Conservation (phyloP, 2,797 vertebrate species). For the Myripristis jacobus region DNA sequence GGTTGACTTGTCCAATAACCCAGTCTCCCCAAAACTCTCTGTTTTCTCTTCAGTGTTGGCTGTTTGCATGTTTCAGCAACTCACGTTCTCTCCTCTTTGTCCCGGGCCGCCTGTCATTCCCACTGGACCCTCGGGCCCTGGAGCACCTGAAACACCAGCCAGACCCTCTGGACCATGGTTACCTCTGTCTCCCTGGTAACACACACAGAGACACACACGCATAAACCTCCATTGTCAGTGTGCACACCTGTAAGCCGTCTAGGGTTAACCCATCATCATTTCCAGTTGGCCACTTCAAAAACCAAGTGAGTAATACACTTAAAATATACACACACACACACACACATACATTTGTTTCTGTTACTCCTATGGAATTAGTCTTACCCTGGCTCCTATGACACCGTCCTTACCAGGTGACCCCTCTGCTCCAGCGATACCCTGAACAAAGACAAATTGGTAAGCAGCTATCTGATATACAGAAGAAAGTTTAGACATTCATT, state of each 20-base stretch:
- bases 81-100: slow-evolving; percentile 89
- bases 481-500: no score
- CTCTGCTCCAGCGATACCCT: slow-evolving; percentile 92
- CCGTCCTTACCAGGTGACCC: slow-evolving; percentile 93
- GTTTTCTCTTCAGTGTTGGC: no score
- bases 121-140: slow-evolving; percentile 91
- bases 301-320: no score
- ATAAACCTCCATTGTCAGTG: neutral
- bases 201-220: slow-evolving; percentile 10
- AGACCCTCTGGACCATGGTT: slow-evolving; percentile 91
- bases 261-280: no score
- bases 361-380: slow-evolving; percentile 33
- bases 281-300: no score
- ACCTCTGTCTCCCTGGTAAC: slow-evolving; percentile 91
- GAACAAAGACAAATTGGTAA: slow-evolving; percentile 35
- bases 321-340: slow-evolving; percentile 10
- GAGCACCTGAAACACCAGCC: slow-evolving; percentile 87
- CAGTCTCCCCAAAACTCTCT: no score
- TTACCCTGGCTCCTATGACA: slow-evolving; percentile 90
- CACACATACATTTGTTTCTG: neutral
- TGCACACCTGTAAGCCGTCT: no score
- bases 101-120: slow-evolving; percentile 91
- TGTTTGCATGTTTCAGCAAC: slow-evolving; percentile 42
- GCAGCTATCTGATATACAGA: no score
- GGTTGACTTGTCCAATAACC: no score